A percentile compares a stretch with the other conserved stretches of the same genome.
Evolutionary conservation across 2,888 invertebrate species (phyloP).

Genomic region (Steinernema carpocapsae): DNA sequence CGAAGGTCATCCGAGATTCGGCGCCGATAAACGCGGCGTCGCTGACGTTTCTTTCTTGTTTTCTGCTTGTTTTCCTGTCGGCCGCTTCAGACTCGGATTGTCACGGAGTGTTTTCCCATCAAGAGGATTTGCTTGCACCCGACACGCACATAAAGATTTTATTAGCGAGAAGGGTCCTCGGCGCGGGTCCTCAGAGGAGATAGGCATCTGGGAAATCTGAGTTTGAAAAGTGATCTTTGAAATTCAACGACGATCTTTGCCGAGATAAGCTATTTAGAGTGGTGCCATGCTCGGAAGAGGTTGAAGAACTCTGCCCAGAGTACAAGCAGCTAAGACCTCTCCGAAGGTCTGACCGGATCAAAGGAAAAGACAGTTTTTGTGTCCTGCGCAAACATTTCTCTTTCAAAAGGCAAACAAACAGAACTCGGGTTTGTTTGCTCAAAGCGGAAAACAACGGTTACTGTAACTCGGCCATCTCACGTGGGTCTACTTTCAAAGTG

Average conservation of each 20-base stretch:
- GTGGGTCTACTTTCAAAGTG: not conserved
- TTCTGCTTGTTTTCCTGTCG: not conserved
- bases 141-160: no score
- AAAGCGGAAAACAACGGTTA: conserved; percentile 2
- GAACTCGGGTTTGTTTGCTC: not conserved
- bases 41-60: not conserved
- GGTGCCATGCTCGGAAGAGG: no score
- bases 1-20: not conserved
- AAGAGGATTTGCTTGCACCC: no score
- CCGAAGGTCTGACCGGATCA: not conserved
- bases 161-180: no score
- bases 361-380: not conserved
- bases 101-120: conserved; percentile 1
- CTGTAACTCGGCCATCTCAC: not conserved
- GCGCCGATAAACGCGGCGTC: not conserved
- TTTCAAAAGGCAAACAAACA: conserved; percentile 4
- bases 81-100: not conserved
- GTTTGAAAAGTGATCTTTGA: no score
- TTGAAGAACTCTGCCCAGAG: no score
- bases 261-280: no score
- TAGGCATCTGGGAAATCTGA: no score
- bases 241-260: no score
- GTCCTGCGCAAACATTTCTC: not conserved
- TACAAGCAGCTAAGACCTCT: not conserved
- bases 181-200: no score